phyloP scores from a whole-genome alignment of 2,888 invertebrate species.

The Dasypogon diadema region DNA sequence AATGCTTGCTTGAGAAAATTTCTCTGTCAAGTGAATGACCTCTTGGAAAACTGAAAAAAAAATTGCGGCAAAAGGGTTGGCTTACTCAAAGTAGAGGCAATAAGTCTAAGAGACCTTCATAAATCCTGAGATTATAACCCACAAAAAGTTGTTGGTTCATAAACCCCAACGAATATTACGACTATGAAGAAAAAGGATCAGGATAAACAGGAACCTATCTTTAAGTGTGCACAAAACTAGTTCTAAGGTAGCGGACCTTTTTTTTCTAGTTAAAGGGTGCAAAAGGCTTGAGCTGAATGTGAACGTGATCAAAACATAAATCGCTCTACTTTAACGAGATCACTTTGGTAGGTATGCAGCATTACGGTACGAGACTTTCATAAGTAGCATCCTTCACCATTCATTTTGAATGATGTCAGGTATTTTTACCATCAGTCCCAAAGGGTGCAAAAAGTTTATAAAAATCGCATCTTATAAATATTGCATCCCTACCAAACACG shows the following conservation, averaged over 20 bases:
- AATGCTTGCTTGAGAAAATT: conserved; percentile 11
- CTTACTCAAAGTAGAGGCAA: conserved; percentile 19
- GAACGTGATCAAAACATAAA: conserved; percentile 54
- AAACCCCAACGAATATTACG: conserved; percentile 15
- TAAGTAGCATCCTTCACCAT: conserved; percentile 23
- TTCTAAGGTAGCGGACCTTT: conserved; percentile 23
- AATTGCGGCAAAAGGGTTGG: conserved; percentile 33
- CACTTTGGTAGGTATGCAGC: conserved; percentile 28
- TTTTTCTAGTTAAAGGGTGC: conserved; percentile 50
- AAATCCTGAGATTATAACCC: conserved; percentile 56
- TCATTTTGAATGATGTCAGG: background rate
- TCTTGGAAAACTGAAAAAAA: conserved; percentile 17
- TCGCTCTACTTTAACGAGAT: conserved; percentile 54
- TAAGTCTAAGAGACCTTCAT: conserved; percentile 44
- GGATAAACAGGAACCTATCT: conserved; percentile 56
- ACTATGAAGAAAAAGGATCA: conserved; percentile 47
- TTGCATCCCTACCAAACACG: background rate
- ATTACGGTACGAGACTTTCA: background rate
- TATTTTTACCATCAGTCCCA: background rate
- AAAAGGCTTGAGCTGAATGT: conserved; percentile 53
- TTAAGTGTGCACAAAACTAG: conserved; percentile 50
- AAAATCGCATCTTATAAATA: conserved; percentile 54
- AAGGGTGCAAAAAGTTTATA: conserved; percentile 55
- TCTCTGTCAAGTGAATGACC: conserved; percentile 44
- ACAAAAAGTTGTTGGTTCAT: conserved; percentile 48